These are phyloP conservation scores for Homalodisca vitripennis DNA, from an alignment of 1,140 invertebrate species.

Conservation along the genomic window DNA sequence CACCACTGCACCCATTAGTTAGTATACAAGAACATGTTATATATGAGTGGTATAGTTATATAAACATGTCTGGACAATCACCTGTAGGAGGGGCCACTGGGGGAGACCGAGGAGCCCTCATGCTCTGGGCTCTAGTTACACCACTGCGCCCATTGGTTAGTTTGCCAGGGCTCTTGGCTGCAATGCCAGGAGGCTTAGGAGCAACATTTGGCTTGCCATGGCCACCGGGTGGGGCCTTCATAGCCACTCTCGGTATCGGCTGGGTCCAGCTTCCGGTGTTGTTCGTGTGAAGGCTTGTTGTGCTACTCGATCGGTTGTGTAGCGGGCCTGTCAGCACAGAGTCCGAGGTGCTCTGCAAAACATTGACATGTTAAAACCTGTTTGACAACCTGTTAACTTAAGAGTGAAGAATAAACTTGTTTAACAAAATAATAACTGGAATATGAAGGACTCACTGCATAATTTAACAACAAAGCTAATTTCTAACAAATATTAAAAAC, in stretches of 20 bases:
- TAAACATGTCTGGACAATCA: too few relatives aligned
- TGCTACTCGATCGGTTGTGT: constrained; percentile 36
- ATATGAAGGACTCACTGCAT: too few relatives aligned
- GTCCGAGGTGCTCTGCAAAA: constrained; percentile 45
- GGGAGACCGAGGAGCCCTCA: constrained; percentile 54
- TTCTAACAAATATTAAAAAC: too few relatives aligned
- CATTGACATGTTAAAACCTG: too few relatives aligned
- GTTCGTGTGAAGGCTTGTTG: constrained; percentile 35
- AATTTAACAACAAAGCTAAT: too few relatives aligned
- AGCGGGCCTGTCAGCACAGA: constrained; percentile 35
- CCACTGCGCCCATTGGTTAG: constrained; percentile 43
- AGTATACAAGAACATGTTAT: too few relatives aligned
- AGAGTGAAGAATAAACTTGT: too few relatives aligned
- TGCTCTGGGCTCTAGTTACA: constrained; percentile 56
- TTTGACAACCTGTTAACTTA: too few relatives aligned
- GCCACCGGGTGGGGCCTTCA: constrained; percentile 44
- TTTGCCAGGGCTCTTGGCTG: constrained; percentile 50
- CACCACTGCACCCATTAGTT: too few relatives aligned
- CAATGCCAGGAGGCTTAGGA: constrained; percentile 52
- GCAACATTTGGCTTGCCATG: constrained; percentile 55
- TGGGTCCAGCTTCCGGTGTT: constrained; percentile 26
- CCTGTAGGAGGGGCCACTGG: constrained; percentile 44
- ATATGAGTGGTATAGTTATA: too few relatives aligned
- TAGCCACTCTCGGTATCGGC: constrained; percentile 25
- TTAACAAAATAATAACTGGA: too few relatives aligned